Evolutionary conservation across 2,888 invertebrate genomes (phyloP), one percentile per base, ranked within the genome.

Genomic region (Leptopterna dolabrata): DNA sequence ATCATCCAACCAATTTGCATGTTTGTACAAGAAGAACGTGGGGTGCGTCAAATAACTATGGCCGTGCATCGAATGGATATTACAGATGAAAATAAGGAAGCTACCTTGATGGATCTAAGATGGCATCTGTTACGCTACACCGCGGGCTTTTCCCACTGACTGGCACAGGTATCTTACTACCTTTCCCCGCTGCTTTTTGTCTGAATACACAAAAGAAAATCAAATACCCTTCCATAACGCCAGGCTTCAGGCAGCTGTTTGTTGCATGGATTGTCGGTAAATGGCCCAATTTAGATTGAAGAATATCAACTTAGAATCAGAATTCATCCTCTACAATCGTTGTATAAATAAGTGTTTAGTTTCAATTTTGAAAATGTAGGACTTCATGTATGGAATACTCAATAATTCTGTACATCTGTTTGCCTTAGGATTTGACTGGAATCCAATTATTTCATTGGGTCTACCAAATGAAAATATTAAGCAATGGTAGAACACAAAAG

Each of bases 121-220:
- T 91, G 88, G 87, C 90, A 87, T 89, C 90, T 86, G 89, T 94
- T 93, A 47, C 93, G 93, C 90, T 93, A 93, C 87, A 94, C 94
- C 95, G 95, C 95, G 45, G 95, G 94, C 91, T 95, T 94, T 92
- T 93, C 90, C 90, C 91, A 70, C 91, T 92, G 86, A 94, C 94
- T 43, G 94, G 94, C 87, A 95, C 93, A 87, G 95, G 95, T 91
- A 95, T 95, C 92, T 94, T 94, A 91, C 95, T 95, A 89, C 89
- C 90, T 88, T 90, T 90, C 86, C 88, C 88, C 76, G 89, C 80
- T 78, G 88, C 76, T 85, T 89, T 89, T 51, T 76, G 85, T 87
- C 89, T 89, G 82, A 87, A 82, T 70, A 87, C 73, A 87, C 24
- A 47, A 29, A 80, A 41, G 63, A 63, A 16, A 1, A 76, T 2